These are phyloP conservation scores for Ctenosaura bakeri DNA, from an alignment of 2,797 vertebrate genomes.

Conservation along the genomic window DNA sequence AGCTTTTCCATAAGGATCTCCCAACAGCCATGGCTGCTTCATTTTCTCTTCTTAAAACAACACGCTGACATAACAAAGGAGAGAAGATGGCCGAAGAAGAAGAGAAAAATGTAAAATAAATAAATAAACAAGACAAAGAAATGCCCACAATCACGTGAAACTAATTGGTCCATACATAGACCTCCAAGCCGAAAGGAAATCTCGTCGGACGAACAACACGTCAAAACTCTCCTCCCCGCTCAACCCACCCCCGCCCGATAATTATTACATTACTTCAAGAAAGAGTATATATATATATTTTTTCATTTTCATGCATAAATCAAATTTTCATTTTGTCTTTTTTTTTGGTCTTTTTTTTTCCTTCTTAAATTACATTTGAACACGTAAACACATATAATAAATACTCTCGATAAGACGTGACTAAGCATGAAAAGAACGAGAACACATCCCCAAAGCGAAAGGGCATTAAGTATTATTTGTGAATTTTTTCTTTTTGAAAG, in stretches of 20 bases:
- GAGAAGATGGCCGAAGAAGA: constrained; percentile 34
- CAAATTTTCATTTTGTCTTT: constrained; percentile 84
- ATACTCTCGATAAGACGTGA: constrained; percentile 83
- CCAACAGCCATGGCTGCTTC: neutral
- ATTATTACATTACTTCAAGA: constrained; percentile 92
- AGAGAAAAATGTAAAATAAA: neutral
- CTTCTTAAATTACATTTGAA: constrained; percentile 94
- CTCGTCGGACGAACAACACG: constrained; percentile 73
- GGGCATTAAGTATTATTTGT: constrained; percentile 58
- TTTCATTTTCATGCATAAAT: constrained; percentile 90
- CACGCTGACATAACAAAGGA: constrained; percentile 74
- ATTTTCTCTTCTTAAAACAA: constrained; percentile 68
- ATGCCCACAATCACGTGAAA: constrained; percentile 67
- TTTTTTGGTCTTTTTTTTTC: constrained; percentile 76
- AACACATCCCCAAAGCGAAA: constrained; percentile 78
- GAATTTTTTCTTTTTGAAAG: constrained; percentile 75
- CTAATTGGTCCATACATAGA: constrained; percentile 72
- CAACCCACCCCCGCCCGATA: constrained; percentile 72
- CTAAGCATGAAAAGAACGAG: constrained; percentile 72
- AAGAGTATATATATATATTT: constrained; percentile 86
- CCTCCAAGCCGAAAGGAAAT: constrained; percentile 67
- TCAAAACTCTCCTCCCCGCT: constrained; percentile 62
- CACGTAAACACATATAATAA: constrained; percentile 94
- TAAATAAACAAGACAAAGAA: constrained; percentile 75
- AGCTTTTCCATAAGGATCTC: neutral